Evolutionary conservation across 2,113 vertebrate species (phyloP).

Genomic region (Nibea coibor): DNA sequence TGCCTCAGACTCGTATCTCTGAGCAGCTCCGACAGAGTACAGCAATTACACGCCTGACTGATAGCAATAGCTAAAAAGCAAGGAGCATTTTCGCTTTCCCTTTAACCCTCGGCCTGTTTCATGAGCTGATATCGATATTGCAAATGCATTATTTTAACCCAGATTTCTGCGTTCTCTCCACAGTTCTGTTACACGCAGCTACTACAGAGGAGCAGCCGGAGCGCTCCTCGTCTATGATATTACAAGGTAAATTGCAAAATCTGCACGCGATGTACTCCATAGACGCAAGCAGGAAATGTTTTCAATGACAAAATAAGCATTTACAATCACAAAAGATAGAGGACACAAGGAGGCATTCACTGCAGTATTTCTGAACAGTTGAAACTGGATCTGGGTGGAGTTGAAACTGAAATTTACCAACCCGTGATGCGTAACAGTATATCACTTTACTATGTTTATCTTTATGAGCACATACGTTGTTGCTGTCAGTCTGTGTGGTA

Average conservation of each 20-base stretch:
- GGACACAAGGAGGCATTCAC: neutral
- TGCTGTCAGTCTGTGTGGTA: neutral
- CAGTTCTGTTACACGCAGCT: constrained; percentile 94
- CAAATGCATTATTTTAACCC: constrained; percentile 1
- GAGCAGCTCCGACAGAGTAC: neutral
- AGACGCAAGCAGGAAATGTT: neutral
- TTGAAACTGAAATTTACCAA: constrained; percentile 22
- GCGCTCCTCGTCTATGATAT: constrained; percentile 94
- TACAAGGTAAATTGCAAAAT: constrained; percentile 84
- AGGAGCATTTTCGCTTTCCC: neutral
- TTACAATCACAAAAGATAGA: neutral
- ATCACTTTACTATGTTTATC: constrained; percentile 11
- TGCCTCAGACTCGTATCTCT: neutral
- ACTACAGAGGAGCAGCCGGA: constrained; percentile 93
- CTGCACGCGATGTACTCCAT: neutral
- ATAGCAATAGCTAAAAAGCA: constrained; percentile 7
- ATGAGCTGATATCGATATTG: neutral
- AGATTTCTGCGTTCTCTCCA: neutral
- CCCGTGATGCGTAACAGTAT: constrained; percentile 3
- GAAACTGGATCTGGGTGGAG: neutral
- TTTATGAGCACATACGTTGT: neutral
- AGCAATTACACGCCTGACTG: neutral
- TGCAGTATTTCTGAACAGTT: neutral
- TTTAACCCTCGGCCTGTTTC: neutral
- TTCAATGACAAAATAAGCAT: neutral